phyloP scores from a whole-genome alignment of 2,888 invertebrate species.

The Brachypterus glaber region DNA sequence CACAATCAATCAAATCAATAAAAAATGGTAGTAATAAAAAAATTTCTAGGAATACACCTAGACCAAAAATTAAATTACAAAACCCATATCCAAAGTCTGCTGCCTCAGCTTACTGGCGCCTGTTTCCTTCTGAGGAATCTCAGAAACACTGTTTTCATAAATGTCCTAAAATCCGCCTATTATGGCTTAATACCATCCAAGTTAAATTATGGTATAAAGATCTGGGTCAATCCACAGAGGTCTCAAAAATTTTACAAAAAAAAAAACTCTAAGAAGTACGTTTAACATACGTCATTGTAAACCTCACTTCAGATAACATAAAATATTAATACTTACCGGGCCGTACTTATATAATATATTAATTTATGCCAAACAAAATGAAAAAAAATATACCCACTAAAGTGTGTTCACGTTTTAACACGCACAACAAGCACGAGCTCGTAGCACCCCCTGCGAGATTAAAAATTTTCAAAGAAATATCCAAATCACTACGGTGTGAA shows the following conservation, averaged over 20 bases:
- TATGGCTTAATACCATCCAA: neutral
- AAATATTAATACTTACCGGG: too few relatives aligned
- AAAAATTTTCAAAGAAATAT: too few relatives aligned
- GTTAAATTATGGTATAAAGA: neutral
- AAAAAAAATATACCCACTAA: too few relatives aligned
- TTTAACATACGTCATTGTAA: too few relatives aligned
- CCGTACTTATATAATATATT: neutral
- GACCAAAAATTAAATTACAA: neutral
- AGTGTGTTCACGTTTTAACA: too few relatives aligned
- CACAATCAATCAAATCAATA: neutral
- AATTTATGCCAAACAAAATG: too few relatives aligned
- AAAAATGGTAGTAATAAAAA: neutral
- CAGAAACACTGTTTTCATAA: neutral
- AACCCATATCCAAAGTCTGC: neutral
- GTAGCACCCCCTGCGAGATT: too few relatives aligned
- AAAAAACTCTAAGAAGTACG: too few relatives aligned
- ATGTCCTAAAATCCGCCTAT: neutral
- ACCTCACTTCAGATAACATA: too few relatives aligned
- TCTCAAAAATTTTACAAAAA: too few relatives aligned
- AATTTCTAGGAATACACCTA: neutral
- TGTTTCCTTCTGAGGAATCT: neutral
- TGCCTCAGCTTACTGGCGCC: neutral
- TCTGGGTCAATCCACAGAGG: neutral
- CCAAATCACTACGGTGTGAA: too few relatives aligned
- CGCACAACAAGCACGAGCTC: too few relatives aligned